phyloP scores from a whole-genome alignment of 2,888 invertebrate genomes.

The Eupithecia subumbrata region DNA sequence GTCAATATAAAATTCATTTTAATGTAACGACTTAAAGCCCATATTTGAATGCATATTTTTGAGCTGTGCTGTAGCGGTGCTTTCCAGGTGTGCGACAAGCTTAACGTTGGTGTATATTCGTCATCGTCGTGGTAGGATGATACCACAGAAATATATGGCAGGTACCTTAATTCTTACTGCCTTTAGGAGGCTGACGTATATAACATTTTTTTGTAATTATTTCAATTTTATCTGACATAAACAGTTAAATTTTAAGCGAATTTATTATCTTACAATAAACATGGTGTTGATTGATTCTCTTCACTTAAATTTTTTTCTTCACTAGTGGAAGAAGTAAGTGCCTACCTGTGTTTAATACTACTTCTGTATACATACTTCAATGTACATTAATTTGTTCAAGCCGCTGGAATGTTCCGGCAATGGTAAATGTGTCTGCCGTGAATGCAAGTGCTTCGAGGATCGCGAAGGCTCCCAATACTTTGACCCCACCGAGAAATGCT shows the following conservation, averaged over 20 bases:
- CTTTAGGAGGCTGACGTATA: background rate
- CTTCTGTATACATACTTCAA: background rate
- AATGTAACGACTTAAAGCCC: no score
- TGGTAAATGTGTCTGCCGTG: constrained; percentile 65
- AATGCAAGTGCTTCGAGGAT: constrained; percentile 64
- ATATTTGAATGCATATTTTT: no score
- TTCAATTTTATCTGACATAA: background rate
- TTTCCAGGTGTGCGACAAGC: no score
- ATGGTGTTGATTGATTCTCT: no score
- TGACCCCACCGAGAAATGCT: constrained; percentile 59
- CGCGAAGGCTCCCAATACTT: constrained; percentile 69
- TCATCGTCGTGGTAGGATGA: background rate
- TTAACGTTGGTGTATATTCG: no score
- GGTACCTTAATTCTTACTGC: no score
- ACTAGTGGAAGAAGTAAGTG: background rate
- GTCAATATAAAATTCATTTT: no score
- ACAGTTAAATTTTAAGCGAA: background rate
- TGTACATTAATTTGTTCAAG: constrained; percentile 41
- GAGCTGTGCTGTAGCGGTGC: no score
- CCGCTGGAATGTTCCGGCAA: constrained; percentile 65
- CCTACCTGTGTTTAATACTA: background rate
- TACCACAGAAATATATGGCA: no score
- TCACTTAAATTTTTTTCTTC: no score
- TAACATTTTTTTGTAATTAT: no score
- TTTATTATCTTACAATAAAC: background rate